Percentiles rank a stretch among this genome's conserved stretches.
Evolutionary conservation across 2,888 invertebrate species (phyloP).

Genomic region (Ischnus inquisitorius): DNA sequence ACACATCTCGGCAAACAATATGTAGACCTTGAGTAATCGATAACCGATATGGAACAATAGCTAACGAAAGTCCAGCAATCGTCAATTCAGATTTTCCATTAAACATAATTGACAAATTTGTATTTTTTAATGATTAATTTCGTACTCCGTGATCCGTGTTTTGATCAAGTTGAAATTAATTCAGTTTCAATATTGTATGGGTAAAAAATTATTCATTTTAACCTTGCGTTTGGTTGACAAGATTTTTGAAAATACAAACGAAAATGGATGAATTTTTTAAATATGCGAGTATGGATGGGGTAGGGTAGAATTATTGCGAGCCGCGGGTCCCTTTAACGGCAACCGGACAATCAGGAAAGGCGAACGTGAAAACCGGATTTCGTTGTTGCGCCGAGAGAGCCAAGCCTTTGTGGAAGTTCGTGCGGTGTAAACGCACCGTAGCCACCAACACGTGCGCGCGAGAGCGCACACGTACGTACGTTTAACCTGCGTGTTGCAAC

Average conservation of each 20-base stretch:
- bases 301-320: constrained; percentile 23
- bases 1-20: constrained; percentile 41
- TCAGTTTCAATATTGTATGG: background rate
- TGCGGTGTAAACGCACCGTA: background rate
- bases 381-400: constrained; percentile 4
- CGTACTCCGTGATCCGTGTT: too few relatives aligned
- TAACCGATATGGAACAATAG: background rate
- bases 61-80: background rate
- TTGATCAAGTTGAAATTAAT: too few relatives aligned
- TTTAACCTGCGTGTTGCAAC: constrained; percentile 52
- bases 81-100: background rate
- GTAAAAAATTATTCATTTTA: background rate
- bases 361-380: constrained; percentile 56
- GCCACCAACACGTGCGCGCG: background rate
- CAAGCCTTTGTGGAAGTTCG: constrained; percentile 9
- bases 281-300: background rate
- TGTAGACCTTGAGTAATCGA: background rate
- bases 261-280: background rate
- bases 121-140: too few relatives aligned
- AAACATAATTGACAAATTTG: background rate
- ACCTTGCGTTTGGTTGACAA: background rate
- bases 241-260: background rate
- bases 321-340: constrained; percentile 19
- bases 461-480: constrained; percentile 37
- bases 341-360: constrained; percentile 31